Evolutionary conservation across 2,797 vertebrate genomes (phyloP).

Genomic region (Euthynnus affinis): DNA sequence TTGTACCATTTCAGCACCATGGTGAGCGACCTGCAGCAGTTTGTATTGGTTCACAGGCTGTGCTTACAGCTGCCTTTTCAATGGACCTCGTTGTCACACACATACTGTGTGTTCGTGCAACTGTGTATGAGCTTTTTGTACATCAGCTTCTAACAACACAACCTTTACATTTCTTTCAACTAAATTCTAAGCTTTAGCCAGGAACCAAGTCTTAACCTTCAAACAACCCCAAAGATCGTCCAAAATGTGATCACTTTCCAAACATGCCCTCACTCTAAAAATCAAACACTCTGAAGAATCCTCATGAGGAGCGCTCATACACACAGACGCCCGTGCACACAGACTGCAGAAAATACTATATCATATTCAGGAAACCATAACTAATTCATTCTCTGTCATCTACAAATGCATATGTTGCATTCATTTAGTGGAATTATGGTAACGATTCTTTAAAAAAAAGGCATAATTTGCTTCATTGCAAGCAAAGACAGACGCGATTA

Average conservation of each 20-base stretch:
- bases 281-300: background rate
- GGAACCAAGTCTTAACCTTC: background rate
- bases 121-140: no score
- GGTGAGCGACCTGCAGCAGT: slow-evolving; percentile 54
- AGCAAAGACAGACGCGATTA: background rate
- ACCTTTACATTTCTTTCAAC: no score
- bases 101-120: background rate
- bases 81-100: background rate
- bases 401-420: background rate
- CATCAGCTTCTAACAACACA: background rate
- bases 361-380: background rate
- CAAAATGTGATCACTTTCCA: background rate
- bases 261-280: background rate
- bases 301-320: background rate
- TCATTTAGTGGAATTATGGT: background rate
- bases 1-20: slow-evolving; percentile 62
- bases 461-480: background rate
- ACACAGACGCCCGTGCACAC: background rate
- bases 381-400: background rate
- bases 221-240: background rate
- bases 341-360: background rate
- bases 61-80: background rate
- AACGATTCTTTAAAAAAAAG: background rate
- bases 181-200: background rate
- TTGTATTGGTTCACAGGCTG: background rate